Conservation (phyloP, 2,113 vertebrate species). For the Psittacula cyanocephala region DNA sequence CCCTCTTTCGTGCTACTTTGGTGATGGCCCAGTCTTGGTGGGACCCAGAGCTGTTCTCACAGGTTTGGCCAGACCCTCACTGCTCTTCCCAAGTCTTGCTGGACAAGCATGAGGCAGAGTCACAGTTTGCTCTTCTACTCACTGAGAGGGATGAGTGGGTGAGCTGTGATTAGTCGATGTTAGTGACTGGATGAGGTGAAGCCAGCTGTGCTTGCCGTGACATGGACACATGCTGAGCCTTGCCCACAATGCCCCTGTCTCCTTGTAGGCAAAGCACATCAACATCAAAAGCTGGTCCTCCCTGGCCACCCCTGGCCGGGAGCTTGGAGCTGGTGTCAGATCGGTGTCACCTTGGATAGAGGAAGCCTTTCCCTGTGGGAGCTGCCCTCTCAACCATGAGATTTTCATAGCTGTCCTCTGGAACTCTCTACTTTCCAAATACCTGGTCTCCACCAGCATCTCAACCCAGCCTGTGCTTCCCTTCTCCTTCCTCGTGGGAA, state of each 20-base stretch:
- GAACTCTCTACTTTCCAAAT: neutral
- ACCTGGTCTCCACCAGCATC: accelerated
- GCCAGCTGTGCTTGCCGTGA: neutral
- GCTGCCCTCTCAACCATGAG: neutral
- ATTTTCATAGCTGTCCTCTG: neutral
- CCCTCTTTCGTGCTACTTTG: too few relatives aligned
- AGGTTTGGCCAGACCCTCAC: neutral
- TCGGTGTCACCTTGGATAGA: accelerated
- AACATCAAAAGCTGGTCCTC: neutral
- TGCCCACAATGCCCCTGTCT: conserved; percentile 22
- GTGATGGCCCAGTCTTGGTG: neutral
- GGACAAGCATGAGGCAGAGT: neutral
- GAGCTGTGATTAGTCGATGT: neutral
- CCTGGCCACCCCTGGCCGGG: neutral
- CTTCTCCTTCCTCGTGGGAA: neutral
- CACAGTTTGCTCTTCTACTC: neutral
- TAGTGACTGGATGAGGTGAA: conserved; percentile 10
- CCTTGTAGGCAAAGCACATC: conserved; percentile 43
- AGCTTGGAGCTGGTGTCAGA: neutral
- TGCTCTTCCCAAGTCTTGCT: neutral
- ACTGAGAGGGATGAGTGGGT: neutral
- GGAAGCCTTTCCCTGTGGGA: accelerated
- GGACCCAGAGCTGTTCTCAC: neutral
- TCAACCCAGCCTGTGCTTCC: neutral
- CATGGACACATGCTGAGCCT: neutral